Conservation (phyloP, 2,113 vertebrate genomes). For the Anguilla japonica region DNA sequence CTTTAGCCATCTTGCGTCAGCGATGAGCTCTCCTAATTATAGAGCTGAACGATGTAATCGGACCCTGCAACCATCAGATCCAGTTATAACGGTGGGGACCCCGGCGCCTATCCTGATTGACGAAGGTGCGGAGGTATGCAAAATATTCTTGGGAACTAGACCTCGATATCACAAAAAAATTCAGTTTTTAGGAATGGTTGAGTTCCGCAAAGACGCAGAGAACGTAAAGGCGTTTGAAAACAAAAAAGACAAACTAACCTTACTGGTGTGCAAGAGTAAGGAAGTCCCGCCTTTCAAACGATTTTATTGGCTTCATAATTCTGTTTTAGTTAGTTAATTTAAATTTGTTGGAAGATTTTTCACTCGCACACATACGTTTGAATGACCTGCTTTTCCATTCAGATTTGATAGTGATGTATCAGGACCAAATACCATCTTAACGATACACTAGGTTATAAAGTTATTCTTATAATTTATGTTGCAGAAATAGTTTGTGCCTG, state of each 20-base stretch:
- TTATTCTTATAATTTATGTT: background rate
- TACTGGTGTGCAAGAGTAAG: conserved; percentile 12
- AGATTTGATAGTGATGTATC: background rate
- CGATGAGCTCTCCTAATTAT: conserved; percentile 67
- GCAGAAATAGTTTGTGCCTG: background rate
- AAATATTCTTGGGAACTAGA: background rate
- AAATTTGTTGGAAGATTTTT: background rate
- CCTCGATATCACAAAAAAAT: background rate
- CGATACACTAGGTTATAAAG: background rate
- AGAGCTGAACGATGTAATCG: conserved; percentile 55
- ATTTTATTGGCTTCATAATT: conserved; percentile 29
- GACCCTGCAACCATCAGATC: conserved; percentile 37
- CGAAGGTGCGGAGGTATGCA: conserved; percentile 1
- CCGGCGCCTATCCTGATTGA: conserved; percentile 2
- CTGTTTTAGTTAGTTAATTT: background rate
- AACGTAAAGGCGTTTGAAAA: background rate
- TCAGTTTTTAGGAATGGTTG: background rate
- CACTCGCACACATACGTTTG: background rate
- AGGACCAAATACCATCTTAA: background rate
- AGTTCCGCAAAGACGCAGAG: background rate
- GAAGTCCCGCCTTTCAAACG: conserved; percentile 43
- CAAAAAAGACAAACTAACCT: background rate
- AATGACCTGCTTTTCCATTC: background rate
- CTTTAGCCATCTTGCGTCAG: conserved; percentile 64
- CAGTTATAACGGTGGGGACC: conserved; percentile 9